phyloP scores from a whole-genome alignment of 2,113 vertebrate genomes.

The Cynopterus brachyotis region DNA sequence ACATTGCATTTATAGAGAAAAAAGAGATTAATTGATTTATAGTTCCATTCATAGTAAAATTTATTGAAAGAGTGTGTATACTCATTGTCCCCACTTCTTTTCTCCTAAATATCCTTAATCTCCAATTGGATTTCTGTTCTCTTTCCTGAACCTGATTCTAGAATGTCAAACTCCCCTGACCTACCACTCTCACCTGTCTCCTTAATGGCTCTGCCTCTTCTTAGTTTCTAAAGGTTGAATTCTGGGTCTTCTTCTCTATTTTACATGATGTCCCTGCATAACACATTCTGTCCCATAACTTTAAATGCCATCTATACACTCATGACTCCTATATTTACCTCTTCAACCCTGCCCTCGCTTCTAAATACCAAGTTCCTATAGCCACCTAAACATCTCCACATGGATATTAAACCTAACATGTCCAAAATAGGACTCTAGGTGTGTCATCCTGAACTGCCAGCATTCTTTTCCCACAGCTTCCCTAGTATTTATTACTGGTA shows the following conservation, averaged over 20 bases:
- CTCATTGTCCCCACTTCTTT: background rate
- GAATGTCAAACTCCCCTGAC: background rate
- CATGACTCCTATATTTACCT: background rate
- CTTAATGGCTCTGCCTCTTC: background rate
- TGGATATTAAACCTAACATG: background rate
- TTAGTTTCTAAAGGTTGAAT: background rate
- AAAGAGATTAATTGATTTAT: background rate
- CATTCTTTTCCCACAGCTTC: background rate
- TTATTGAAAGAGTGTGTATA: background rate
- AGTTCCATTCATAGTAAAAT: background rate
- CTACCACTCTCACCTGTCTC: background rate
- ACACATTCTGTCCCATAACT: background rate
- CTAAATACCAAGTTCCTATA: background rate
- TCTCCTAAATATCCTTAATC: background rate
- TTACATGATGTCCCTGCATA: background rate
- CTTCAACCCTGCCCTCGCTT: background rate
- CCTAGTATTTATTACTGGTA: background rate
- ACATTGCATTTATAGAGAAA: background rate
- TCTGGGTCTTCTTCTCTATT: background rate
- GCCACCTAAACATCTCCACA: background rate
- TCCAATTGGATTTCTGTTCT: background rate
- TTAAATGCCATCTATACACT: background rate
- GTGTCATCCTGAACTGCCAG: background rate
- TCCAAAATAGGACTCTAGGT: background rate
- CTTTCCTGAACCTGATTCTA: background rate